phyloP scores from a whole-genome alignment of 2,113 vertebrate genomes.

The Antechinus flavipes region DNA sequence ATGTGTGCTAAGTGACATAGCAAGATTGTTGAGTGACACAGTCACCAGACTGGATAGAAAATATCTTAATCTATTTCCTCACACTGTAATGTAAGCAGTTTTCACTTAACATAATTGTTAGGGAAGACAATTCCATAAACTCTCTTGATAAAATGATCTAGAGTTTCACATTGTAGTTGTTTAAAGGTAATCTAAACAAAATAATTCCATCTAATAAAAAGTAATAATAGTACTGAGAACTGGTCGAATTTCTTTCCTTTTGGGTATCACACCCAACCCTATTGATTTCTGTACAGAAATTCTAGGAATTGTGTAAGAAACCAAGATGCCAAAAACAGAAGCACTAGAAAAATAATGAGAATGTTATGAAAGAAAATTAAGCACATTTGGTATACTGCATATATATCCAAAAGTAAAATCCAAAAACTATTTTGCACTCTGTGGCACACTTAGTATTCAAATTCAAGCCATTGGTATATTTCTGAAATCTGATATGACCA shows the following conservation, averaged over 20 bases:
- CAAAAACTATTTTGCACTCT: not conserved
- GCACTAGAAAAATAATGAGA: not conserved
- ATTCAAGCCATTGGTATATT: constrained; percentile 39
- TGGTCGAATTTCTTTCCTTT: not conserved
- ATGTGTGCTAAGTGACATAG: not conserved
- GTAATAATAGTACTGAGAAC: not conserved
- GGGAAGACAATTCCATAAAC: not conserved
- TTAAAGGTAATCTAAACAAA: constrained; percentile 27
- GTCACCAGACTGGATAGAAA: constrained; percentile 10
- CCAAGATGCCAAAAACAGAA: constrained; percentile 40
- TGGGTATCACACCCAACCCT: not conserved
- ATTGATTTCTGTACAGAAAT: constrained; percentile 4
- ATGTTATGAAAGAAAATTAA: constrained; percentile 10
- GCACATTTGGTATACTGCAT: not conserved
- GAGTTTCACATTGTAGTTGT: constrained; percentile 14
- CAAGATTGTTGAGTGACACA: constrained; percentile 45
- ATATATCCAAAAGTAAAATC: constrained; percentile 54
- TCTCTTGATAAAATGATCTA: not conserved
- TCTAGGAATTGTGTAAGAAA: not conserved
- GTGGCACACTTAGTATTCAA: constrained; percentile 12
- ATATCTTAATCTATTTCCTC: not conserved
- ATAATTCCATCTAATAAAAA: constrained; percentile 34
- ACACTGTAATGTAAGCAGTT: not conserved
- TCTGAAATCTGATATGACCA: constrained; percentile 60
- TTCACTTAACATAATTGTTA: too few species aligned